Percentiles rank a stretch among this genome's conserved stretches.
phyloP scores from a whole-genome alignment of 1,140 invertebrate species.

The Zaprionus kolodkinae region DNA sequence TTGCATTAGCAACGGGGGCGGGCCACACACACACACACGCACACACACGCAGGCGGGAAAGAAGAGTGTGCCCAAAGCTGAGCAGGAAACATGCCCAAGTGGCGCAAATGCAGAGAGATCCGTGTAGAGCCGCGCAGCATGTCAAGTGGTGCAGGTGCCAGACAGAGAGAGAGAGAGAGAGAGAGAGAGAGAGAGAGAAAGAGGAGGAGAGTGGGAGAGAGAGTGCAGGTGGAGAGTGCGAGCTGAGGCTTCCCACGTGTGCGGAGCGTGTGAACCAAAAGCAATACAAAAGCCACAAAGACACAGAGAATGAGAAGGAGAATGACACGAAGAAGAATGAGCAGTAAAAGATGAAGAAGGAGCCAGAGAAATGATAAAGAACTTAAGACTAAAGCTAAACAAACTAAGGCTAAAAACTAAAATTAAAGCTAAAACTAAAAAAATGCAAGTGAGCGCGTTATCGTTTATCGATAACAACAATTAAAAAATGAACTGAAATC shows the following conservation, averaged over 20 bases:
- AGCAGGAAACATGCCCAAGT: conserved; percentile 80
- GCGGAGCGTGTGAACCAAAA: conserved; percentile 69
- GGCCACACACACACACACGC: conserved; percentile 16
- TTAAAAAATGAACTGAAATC: conserved; percentile 37
- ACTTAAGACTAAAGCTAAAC: conserved; percentile 31
- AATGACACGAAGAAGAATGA: not conserved
- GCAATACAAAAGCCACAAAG: conserved; percentile 21
- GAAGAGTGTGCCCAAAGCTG: conserved; percentile 1
- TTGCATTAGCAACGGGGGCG: conserved; percentile 20
- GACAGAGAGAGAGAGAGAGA: not conserved
- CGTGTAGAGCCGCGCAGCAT: conserved; percentile 40
- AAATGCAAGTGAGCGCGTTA: not conserved
- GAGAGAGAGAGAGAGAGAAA: not conserved
- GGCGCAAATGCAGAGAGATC: conserved; percentile 57
- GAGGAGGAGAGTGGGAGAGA: not conserved
- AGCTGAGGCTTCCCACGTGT: conserved; percentile 77
- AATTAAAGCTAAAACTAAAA: conserved; percentile 45
- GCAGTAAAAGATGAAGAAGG: not conserved
- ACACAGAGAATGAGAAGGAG: not conserved
- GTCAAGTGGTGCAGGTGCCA: conserved; percentile 51
- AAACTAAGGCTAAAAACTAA: conserved; percentile 24
- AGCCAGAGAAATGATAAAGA: conserved; percentile 28
- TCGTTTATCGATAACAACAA: not conserved
- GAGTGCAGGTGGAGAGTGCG: conserved; percentile 33
- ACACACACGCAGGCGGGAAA: not conserved